Base-by-base conservation (phyloP, 2,113 vertebrate species). In the Actenoides hombroni region DNA sequence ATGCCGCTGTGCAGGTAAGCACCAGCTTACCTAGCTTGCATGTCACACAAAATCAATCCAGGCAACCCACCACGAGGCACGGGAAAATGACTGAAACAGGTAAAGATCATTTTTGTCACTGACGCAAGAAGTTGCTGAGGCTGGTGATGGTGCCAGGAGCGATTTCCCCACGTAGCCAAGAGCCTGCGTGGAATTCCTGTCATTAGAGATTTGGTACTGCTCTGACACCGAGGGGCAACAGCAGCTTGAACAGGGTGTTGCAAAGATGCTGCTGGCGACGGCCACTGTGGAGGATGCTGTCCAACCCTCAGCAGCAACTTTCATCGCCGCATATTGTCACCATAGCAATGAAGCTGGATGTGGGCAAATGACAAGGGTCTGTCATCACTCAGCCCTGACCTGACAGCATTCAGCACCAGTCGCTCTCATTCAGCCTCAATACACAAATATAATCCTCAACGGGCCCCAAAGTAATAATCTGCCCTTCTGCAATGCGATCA, bases 401-500 rank as follows among this genome's bases (percentile, higher is more conserved):
- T 94, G 94, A 83, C 97, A 98, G 94, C 88, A 91, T 96, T 93
- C 94, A 95, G 89, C 67, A 88, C 73, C 59, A 86, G 89, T 24
- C 39, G 16, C 83, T 92, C 74, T 90, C 94, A 92, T 89, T 92
- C 86, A 70, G 64, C 44, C 69, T 49, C 59, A 56, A 83, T 28
- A 78, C 12, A 15, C 57, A 83, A 94, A 86, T 14, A 46, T 5
- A 20, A 20, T 69, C 73, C 71, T 88, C 91, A 93, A 77, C 2
- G 6, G 87, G 82, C 86, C 88, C 77, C 39, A 83, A 83, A 95
- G 74, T 84, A 92, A 95, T 68, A 67, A 63, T 37, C 85, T 81
- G 35, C 25, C 59, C 73, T 90, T 94, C 81, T 83, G 51, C 60
- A 77, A 88, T 84, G 79, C 56, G 75, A 77, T 86, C 17, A 8